Base-by-base conservation (phyloP, 2,888 invertebrate genomes). In the Hypomecis atomaria region DNA sequence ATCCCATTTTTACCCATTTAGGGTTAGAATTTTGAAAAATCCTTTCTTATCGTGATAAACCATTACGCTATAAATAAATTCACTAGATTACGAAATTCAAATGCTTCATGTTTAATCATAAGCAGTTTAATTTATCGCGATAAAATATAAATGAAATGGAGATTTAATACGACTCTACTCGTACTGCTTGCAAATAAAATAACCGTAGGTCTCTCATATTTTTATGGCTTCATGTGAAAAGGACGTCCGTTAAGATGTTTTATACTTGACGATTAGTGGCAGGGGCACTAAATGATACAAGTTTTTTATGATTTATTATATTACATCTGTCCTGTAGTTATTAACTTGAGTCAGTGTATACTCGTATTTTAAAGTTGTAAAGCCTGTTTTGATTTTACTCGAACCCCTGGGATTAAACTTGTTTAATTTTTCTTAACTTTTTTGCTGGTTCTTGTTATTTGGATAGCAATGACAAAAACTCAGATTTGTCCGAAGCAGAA, bases 331-430 rank as follows among this genome's bases (percentile, higher is more conserved):
- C 59, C 62, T 65, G 66, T 49, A 54, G 54, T 52, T 58, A 58
- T 57, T 62, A 62, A 57, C 53, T 58, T 47, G 48, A 53, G 38
- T 50, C 34, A 36, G 55, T 37, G 9, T 59, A 44, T 13, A 52
- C 52, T n/a, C 42, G 40, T 44, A 55, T 62, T 62, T 62, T 67
- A 42, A 63, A 50, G 55, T 48, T 33, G 62, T 37, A 52, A 58
- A 61, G 47, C 59, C 48, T 47, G 63, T 64, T 54, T 55, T 44
- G 63, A 54, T 63, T 44, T 44, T 52, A 69, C 71, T 68, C 55
- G 53, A 58, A 53, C 62, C 59, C 61, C 47, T 38, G 23, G n/a
- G 34, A 36, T 74, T 71, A 74, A 72, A 71, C 75, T 78, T 75
- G 71, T 75, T 73, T 76, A 72, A 70, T 67, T 75, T 74, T 47